Evolutionary conservation across 1,140 invertebrate genomes (phyloP), one percentile per base, ranked within the genome.

Genomic region (Musca domestica): DNA sequence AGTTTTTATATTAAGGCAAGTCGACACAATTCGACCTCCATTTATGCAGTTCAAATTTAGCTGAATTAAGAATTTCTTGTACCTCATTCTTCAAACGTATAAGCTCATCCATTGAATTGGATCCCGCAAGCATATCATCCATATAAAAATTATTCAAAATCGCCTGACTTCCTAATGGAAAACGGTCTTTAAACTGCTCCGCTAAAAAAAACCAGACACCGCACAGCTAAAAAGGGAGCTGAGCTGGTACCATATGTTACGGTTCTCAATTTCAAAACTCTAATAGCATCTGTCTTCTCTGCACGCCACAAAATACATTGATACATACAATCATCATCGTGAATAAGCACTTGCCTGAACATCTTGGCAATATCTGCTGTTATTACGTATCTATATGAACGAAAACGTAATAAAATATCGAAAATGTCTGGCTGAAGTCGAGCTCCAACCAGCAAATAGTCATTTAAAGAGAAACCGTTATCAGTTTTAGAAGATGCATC

Each of bases 141-240:
- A 84, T 78, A 67, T 80, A 81, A 63, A 76, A 76, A 19, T 74
- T n/a, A n/a, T n/a, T n/a, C n/a, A n/a, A n/a, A n/a, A n/a, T n/a
- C n/a, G n/a, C 70, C 23, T 72, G 58, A 4, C 68, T 30, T 20
- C 74, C 74, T 66, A 72, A 66, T 23, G 72, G 74, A 69, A 72
- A 82, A 2, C 71, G 6, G 0, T 67, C 1, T n/a, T 25, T 9
- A 61, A 80, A 76, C 54, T 80, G 76, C 1, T 72, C 22, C 15
- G 81, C 80, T 0, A 84, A 51, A 67, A 83, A n/a, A 72, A 5
- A 76, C 66, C 2, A 84, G 41, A 6, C 76, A 74, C 12, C 76
- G 14, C 1, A 69, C 23, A 17, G 52, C 68, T 22, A 65, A 14
- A 41, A 66, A 73, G 7, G 71, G 58, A 9, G 71, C 70, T 22